Evolutionary conservation across 2,888 invertebrate genomes (phyloP), one percentile per base, ranked within the genome.

Genomic region (Taphrorychus bicolor): DNA sequence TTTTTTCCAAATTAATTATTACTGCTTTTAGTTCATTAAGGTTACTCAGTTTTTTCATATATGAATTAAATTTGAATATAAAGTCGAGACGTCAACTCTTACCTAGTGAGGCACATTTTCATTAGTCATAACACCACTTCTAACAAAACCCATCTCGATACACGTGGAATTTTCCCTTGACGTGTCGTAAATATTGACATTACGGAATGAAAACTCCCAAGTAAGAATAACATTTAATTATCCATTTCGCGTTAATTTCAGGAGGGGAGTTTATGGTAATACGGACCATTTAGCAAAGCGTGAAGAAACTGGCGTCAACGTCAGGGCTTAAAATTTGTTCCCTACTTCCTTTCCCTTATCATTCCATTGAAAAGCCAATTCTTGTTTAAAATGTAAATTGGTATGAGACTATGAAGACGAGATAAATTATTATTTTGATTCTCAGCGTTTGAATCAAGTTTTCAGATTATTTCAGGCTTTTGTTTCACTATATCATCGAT

Each of bases 261-360:
- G 22, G n/a, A 32, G 54, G 60, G 66, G 66, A 56, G 21, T 56
- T 60, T 66, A 66, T 66, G 66, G 45, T 59, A 60, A 66, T 60
- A 49, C 49, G 60, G 23, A 19, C 32, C 59, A 59, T 66, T 66
- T 32, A 22, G 60, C 54, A 54, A 23, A 51, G 41, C 49, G 59
- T 60, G 49, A 56, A 60, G 66, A 56, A 48, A 66, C 48, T 66
- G 48, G n/a, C 56, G 40, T 66, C 60, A 41, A 66, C 40, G 40
- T n/a, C 45, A 3, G 32, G 56, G 49, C 23, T 66, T 56, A 48
- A 60, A 66, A 59, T 54, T 60, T 60, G 60, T 60, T 52, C 41
- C 52, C 40, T 18, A 14, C 24, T 19, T 24, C 49, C 59, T 18
- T 22, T 45, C 60, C 41, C 17, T 41, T 60, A 32, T 49, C 23